Base-by-base conservation (phyloP, 1,140 invertebrate genomes). In the Cylas formicarius region DNA sequence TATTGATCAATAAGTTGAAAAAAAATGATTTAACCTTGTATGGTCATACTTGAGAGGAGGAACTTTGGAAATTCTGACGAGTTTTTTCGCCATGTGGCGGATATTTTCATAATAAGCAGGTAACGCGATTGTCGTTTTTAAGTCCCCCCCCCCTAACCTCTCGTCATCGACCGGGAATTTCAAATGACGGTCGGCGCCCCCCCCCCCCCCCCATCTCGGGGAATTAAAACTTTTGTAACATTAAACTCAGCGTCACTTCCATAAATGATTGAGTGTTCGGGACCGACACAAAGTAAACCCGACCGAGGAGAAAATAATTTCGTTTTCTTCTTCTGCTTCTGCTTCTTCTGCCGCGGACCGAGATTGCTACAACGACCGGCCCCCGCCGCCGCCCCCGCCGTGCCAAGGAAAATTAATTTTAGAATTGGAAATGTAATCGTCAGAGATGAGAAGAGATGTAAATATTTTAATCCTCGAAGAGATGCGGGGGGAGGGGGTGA, bases 191-290 rank as follows among this genome's bases (percentile, higher is more conserved):
- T n/a, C n/a, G n/a, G n/a, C n/a, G n/a, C 48, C 44, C 14, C 20
- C 33, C 18, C 18, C 50, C 31, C 38, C 22, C 31, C 33, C 43
- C 23, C 27, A n/a, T n/a, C 29, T 34, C 23, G 14, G 48, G 34
- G 58, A 61, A 61, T 62, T 61, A 62, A 59, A 62, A 61, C 57
- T 62, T 48, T 62, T 61, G 55, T 59, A 57, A 56, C 60, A 61
- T 62, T 62, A 59, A 61, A 62, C 59, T 62, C 56, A n/a, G n/a
- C 60, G 58, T 61, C 58, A 62, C 61, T 58, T 62, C 56, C 56
- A 63, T 62, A 58, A 61, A 61, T 62, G 61, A 63, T 63, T 63
- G 61, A 58, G 59, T 60, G 59, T 59, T 61, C 47, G 24, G 11
- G 37, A 45, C 40, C 42, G 48, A 50, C 47, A 57, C 56, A 61